Percentiles rank a stretch among this genome's conserved stretches.
Conservation (phyloP, 2,797 vertebrate genomes). For the Argya squamiceps region DNA sequence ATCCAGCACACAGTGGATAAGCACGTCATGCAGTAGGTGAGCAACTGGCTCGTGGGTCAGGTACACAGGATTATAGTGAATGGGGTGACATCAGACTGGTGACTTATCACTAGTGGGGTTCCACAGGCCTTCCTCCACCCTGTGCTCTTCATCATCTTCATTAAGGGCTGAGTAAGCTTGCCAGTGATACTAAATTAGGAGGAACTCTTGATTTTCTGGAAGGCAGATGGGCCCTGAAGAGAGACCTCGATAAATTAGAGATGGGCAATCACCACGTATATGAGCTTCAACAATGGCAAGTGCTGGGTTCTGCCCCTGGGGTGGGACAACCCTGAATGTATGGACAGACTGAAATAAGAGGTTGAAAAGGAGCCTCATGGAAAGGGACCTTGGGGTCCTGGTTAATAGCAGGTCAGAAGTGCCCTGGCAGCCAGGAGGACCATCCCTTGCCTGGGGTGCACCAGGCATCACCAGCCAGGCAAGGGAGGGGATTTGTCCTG, state of each 20-base stretch:
- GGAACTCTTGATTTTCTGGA: not conserved
- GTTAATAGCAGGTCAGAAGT: rapidly evolving
- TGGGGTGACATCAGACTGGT: not conserved
- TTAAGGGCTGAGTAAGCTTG: not conserved
- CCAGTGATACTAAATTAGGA: not conserved
- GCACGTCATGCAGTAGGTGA: rapidly evolving
- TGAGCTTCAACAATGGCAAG: not conserved
- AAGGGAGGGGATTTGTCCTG: not conserved
- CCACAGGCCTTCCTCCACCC: rapidly evolving
- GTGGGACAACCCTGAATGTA: rapidly evolving
- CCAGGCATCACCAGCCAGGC: rapidly evolving
- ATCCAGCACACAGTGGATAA: not conserved
- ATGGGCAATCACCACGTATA: not conserved
- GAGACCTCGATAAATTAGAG: not conserved
- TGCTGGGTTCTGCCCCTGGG: rapidly evolving
- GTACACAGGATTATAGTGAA: not conserved
- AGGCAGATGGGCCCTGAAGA: too few relatives aligned
- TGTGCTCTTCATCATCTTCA: not conserved
- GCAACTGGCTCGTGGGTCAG: rapidly evolving
- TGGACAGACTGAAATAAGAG: not conserved
- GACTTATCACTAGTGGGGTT: not conserved
- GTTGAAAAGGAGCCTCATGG: not conserved
- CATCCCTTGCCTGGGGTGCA: not conserved
- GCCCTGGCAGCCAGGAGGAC: too few relatives aligned
- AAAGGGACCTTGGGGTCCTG: not conserved